Evolutionary conservation across 1,140 invertebrate species (phyloP).

Genomic region (Pseudobourletiella spinata): DNA sequence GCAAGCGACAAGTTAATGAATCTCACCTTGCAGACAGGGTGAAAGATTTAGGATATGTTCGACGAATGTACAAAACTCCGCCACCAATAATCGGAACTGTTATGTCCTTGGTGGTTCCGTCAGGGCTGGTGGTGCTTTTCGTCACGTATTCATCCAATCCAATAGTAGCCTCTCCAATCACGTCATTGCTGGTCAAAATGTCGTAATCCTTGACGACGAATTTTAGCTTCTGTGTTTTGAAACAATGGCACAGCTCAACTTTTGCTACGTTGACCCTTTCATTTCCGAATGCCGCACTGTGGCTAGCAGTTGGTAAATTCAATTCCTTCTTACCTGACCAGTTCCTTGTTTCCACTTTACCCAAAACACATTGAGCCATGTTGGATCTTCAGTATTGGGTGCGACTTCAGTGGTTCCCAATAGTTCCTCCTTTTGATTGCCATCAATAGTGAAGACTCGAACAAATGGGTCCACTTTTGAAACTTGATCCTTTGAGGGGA

Average conservation of each 20-base stretch:
- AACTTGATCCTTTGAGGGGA: no score
- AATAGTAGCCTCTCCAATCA: conserved; percentile 18
- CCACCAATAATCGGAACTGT: no score
- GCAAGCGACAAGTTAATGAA: no score
- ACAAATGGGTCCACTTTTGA: no score
- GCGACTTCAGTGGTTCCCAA: no score
- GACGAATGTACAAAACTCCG: conserved; percentile 10
- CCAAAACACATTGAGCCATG: conserved; percentile 21
- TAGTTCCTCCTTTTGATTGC: no score
- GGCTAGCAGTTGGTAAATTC: background rate
- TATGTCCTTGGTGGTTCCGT: no score
- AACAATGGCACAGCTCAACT: background rate
- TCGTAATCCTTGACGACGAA: conserved; percentile 22
- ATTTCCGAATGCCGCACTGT: background rate
- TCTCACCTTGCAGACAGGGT: conserved; percentile 19
- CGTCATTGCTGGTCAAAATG: conserved; percentile 16
- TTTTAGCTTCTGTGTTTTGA: conserved; percentile 6
- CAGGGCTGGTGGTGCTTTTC: conserved; percentile 1
- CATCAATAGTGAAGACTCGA: no score
- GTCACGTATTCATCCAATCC: conserved; percentile 21
- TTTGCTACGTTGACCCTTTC: no score
- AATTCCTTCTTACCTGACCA: conserved; percentile 9
- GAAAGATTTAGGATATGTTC: conserved; percentile 21
- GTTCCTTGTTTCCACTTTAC: conserved; percentile 13
- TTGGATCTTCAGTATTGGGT: conserved; percentile 19